Conservation (phyloP, 2,888 invertebrate genomes). For the Agonopterix heracliana region DNA sequence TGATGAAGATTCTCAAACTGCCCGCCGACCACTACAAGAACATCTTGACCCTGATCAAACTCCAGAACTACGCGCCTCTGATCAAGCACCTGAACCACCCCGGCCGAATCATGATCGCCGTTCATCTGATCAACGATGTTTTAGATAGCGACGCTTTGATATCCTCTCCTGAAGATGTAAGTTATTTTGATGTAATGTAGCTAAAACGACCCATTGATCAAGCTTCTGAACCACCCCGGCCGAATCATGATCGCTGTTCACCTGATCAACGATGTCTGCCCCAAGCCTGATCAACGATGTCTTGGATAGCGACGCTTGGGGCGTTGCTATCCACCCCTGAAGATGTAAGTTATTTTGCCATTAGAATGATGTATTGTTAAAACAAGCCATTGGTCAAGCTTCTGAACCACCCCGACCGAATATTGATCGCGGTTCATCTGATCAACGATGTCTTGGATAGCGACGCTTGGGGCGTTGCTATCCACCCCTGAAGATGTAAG, state of each 20-base stretch:
- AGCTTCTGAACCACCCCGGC: too few species aligned
- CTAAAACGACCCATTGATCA: too few species aligned
- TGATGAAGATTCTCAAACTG: conserved; percentile 94
- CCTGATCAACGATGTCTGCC: too few species aligned
- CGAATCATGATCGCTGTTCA: too few species aligned
- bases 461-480: too few species aligned
- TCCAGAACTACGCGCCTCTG: conserved; percentile 91
- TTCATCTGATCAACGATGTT: conserved; percentile 92
- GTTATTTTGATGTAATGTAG: too few species aligned
- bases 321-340: too few species aligned
- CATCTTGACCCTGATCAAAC: conserved; percentile 88
- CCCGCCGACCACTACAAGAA: conserved; percentile 97
- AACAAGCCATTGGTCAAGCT: conserved; percentile 88
- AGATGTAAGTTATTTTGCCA: too few species aligned
- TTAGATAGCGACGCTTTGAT: conserved; percentile 83
- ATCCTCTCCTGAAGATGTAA: conserved; percentile 87
- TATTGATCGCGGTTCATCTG: conserved; percentile 90
- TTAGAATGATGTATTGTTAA: too few species aligned
- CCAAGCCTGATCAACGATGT: too few species aligned
- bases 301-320: too few species aligned
- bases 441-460: conserved; percentile 94
- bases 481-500: too few species aligned
- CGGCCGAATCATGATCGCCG: conserved; percentile 89
- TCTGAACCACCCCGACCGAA: conserved; percentile 91
- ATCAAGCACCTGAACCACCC: conserved; percentile 91